These are phyloP conservation scores for Glyptemys insculpta DNA, from an alignment of 2,797 vertebrate species.

Conservation along the genomic window DNA sequence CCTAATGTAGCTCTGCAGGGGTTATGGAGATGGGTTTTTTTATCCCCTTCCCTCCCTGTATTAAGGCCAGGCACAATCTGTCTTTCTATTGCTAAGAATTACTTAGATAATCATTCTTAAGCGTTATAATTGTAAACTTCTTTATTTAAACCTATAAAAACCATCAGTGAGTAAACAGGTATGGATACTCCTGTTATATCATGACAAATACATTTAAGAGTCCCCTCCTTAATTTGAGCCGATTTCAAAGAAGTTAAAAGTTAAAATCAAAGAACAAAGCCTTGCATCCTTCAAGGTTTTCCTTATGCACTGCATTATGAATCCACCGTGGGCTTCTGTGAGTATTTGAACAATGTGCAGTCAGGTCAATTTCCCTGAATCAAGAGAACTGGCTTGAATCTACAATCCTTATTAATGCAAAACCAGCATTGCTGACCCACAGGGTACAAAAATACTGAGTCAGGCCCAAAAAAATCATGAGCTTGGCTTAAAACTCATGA, in stretches of 20 bases:
- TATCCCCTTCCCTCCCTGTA: neutral
- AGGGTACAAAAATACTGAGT: constrained; percentile 6
- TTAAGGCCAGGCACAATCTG: fast-evolving
- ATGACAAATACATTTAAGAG: neutral
- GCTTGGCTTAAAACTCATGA: neutral
- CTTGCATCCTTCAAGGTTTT: neutral
- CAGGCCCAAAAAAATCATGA: neutral
- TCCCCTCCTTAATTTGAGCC: neutral
- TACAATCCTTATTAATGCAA: neutral
- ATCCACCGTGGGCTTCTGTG: neutral
- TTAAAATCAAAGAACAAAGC: neutral
- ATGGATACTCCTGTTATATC: neutral
- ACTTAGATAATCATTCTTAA: neutral
- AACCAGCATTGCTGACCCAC: neutral
- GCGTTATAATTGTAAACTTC: neutral
- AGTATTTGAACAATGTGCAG: neutral
- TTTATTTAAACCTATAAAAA: neutral
- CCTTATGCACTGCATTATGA: neutral
- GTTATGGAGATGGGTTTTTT: fast-evolving
- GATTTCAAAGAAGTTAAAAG: neutral
- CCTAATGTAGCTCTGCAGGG: neutral
- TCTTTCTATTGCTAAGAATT: neutral
- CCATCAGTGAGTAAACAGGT: neutral
- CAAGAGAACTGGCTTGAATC: neutral
- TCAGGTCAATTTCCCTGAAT: constrained; percentile 18